These are phyloP conservation scores for Drosophila mauritiana DNA, from an alignment of 1,140 invertebrate species.

Conservation along the genomic window DNA sequence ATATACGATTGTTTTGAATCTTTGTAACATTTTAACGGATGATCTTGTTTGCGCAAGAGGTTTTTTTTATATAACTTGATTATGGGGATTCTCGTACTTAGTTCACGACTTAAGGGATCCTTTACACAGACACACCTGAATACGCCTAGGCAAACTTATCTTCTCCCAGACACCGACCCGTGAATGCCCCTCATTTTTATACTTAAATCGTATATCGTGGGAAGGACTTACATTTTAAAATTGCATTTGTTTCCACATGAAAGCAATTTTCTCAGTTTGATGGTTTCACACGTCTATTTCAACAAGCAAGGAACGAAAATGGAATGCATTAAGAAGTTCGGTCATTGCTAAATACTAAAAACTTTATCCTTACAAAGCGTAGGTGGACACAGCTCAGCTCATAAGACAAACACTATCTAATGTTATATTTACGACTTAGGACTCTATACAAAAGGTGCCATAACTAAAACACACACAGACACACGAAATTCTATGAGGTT, in stretches of 20 bases:
- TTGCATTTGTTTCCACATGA: constrained; percentile 74
- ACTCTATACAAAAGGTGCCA: constrained; percentile 46
- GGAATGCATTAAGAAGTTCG: constrained; percentile 44
- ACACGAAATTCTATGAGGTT: constrained; percentile 60
- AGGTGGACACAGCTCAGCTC: constrained; percentile 50
- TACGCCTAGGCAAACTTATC: constrained; percentile 18
- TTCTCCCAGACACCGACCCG: constrained; percentile 26
- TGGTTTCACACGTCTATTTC: constrained; percentile 79
- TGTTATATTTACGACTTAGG: constrained; percentile 40
- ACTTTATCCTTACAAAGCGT: constrained; percentile 72
- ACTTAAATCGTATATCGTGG: constrained; percentile 35
- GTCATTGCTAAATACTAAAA: constrained; percentile 70
- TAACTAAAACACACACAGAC: constrained; percentile 49
- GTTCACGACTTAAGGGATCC: constrained; percentile 59
- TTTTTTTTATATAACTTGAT: constrained; percentile 31
- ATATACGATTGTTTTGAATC: constrained; percentile 39
- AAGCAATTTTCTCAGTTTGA: constrained; percentile 81
- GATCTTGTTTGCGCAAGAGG: constrained; percentile 18
- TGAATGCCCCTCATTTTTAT: constrained; percentile 55
- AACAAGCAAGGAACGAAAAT: constrained; percentile 43
- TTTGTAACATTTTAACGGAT: constrained; percentile 49
- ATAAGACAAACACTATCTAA: constrained; percentile 63
- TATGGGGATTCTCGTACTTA: constrained; percentile 67
- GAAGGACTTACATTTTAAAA: constrained; percentile 70
- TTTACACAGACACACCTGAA: constrained; percentile 18